Percentiles rank a stretch among this genome's conserved stretches.
phyloP scores from a whole-genome alignment of 2,888 invertebrate species.

The Catocala fraxini region DNA sequence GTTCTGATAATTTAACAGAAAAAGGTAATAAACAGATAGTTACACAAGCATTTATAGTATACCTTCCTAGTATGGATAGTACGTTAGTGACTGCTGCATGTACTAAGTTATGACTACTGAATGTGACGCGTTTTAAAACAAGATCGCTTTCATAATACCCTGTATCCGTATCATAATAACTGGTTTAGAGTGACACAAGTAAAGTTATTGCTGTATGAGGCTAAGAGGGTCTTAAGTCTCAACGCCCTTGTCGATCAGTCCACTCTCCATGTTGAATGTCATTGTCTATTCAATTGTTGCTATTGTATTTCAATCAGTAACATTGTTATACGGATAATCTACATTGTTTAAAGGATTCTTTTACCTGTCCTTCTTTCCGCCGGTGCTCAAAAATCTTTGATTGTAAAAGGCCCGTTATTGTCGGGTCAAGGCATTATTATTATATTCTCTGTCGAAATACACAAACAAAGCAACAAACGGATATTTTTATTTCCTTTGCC shows the following conservation, averaged over 20 bases:
- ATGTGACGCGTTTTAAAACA: conserved; percentile 11
- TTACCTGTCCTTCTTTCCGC: conserved; percentile 30
- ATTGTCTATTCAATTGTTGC: conserved; percentile 63
- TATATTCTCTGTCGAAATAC: conserved; percentile 36
- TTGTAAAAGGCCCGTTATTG: conserved; percentile 35
- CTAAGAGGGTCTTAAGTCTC: conserved; percentile 47
- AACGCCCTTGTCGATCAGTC: conserved; percentile 59
- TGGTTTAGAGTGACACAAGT: conserved; percentile 35
- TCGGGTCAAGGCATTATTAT: conserved; percentile 49
- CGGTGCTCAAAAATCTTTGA: conserved; percentile 25
- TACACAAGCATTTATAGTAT: too few relatives aligned
- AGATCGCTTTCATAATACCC: conserved; percentile 14
- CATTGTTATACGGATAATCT: conserved; percentile 35
- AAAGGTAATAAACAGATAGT: too few relatives aligned
- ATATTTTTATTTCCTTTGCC: conserved; percentile 41
- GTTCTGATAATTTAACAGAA: too few relatives aligned
- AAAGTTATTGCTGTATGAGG: conserved; percentile 41
- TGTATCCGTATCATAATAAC: conserved; percentile 32
- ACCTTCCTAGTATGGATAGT: too few relatives aligned
- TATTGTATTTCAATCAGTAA: conserved; percentile 57
- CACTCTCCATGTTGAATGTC: conserved; percentile 62
- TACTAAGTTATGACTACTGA: conserved; percentile 1
- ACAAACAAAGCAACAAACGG: conserved; percentile 28
- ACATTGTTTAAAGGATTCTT: conserved; percentile 26
- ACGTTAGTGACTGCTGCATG: too few relatives aligned